Conservation (phyloP, 2,113 vertebrate genomes). For the Malurus elegans region DNA sequence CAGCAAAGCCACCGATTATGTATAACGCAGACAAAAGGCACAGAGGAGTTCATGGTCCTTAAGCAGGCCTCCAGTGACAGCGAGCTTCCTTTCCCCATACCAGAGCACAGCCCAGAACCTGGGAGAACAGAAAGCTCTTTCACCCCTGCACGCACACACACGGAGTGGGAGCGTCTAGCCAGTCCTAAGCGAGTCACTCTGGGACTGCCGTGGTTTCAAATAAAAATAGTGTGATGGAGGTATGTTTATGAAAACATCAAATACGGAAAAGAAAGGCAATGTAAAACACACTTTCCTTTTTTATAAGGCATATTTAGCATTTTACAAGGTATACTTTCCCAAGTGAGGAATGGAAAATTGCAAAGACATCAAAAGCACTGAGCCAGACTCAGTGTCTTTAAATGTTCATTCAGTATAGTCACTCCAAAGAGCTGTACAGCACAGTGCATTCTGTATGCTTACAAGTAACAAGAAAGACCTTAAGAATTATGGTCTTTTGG, state of each 20-base stretch:
- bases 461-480: background rate
- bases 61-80: background rate
- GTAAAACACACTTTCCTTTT: slow-evolving; percentile 32
- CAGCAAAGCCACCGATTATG: background rate
- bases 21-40: background rate
- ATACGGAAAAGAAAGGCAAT: slow-evolving; percentile 37
- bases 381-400: background rate
- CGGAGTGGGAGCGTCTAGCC: background rate
- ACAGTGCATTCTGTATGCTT: background rate
- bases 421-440: background rate
- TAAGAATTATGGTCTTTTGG: background rate
- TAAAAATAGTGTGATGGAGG: slow-evolving; percentile 19
- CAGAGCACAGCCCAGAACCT: background rate
- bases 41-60: background rate
- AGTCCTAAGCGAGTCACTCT: background rate
- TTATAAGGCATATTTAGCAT: slow-evolving; percentile 12
- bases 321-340: slow-evolving; percentile 38
- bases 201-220: slow-evolving; percentile 26
- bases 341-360: slow-evolving; percentile 25
- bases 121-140: slow-evolving; percentile 57
- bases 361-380: background rate
- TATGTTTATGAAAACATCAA: slow-evolving; percentile 55
- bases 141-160: background rate
- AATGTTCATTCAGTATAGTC: background rate
- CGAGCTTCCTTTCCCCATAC: background rate